Evolutionary conservation across 1,140 invertebrate genomes (phyloP).

Genomic region (Ditylenchus dipsaci): DNA sequence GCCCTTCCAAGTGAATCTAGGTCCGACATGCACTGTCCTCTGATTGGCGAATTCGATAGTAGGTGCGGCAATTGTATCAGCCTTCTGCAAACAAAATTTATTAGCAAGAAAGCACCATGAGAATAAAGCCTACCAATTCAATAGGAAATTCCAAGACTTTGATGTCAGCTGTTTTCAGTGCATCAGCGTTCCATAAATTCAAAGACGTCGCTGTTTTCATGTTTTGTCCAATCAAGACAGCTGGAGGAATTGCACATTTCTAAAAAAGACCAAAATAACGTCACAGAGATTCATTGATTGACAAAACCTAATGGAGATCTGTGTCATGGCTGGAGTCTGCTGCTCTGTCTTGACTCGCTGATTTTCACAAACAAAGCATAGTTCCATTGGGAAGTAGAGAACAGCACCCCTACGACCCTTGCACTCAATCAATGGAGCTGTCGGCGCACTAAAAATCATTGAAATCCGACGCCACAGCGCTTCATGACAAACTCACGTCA

Average conservation of each 20-base stretch:
- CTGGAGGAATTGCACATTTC: conserved; percentile 4
- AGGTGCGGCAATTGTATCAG: neutral
- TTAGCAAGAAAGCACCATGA: neutral
- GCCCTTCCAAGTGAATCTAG: neutral
- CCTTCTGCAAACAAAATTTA: neutral
- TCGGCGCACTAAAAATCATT: conserved; percentile 1
- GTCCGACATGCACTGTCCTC: neutral
- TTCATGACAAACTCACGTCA: neutral
- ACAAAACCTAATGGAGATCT: conserved; percentile 20
- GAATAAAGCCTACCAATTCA: neutral
- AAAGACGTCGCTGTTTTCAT: neutral
- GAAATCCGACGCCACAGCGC: neutral
- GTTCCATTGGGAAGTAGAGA: conserved; percentile 10
- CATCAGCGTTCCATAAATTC: neutral
- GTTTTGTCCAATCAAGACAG: neutral
- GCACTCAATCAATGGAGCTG: conserved; percentile 5
- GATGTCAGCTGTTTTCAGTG: neutral
- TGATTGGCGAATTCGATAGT: neutral
- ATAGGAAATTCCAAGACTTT: neutral
- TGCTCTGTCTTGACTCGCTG: conserved; percentile 9
- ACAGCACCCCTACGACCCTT: neutral
- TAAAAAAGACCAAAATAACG: no score
- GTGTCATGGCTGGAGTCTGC: neutral
- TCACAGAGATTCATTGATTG: no score
- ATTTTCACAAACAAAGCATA: conserved; percentile 20